phyloP scores from a whole-genome alignment of 37 sponge, comb jelly and placozoan species.

The Ianthella basta region DNA sequence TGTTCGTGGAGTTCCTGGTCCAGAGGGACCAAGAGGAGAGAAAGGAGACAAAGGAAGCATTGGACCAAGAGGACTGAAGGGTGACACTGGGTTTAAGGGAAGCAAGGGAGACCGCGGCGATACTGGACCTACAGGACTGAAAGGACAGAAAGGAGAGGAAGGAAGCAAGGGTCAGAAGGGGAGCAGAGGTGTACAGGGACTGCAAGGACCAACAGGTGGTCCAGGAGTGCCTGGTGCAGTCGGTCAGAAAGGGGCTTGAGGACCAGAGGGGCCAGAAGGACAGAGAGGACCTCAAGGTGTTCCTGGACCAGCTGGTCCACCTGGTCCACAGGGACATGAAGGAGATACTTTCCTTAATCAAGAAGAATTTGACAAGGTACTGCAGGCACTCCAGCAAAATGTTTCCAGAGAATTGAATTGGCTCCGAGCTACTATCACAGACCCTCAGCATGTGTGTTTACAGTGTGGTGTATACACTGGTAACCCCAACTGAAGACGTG shows the following conservation, averaged over 20 bases:
- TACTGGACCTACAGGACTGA: constrained; percentile 17
- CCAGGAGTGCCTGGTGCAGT: too few relatives aligned
- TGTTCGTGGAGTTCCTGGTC: too few relatives aligned
- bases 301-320: not conserved
- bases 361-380: not conserved
- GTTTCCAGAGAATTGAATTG: not conserved
- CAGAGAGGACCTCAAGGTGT: not conserved
- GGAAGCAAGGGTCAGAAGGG: constrained; percentile 16
- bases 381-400: not conserved
- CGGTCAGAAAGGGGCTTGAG: not conserved
- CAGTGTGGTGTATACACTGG: not conserved
- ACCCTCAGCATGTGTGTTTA: too few relatives aligned
- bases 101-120: not conserved
- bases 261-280: constrained; percentile 1
- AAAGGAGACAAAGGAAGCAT: not conserved
- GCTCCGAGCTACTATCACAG: too few relatives aligned
- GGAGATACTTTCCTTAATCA: not conserved
- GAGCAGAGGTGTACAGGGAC: constrained; percentile 20
- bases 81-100: constrained; percentile 16
- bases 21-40: too few relatives aligned
- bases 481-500: not conserved
- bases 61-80: constrained; percentile 22
- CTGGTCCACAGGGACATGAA: not conserved
- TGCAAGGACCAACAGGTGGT: not conserved
- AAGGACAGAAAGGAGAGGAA: constrained; percentile 20